Evolutionary conservation across 1,140 invertebrate genomes (phyloP), one percentile per base, ranked within the genome.

Genomic region (Macrobrachium rosenbergii): DNA sequence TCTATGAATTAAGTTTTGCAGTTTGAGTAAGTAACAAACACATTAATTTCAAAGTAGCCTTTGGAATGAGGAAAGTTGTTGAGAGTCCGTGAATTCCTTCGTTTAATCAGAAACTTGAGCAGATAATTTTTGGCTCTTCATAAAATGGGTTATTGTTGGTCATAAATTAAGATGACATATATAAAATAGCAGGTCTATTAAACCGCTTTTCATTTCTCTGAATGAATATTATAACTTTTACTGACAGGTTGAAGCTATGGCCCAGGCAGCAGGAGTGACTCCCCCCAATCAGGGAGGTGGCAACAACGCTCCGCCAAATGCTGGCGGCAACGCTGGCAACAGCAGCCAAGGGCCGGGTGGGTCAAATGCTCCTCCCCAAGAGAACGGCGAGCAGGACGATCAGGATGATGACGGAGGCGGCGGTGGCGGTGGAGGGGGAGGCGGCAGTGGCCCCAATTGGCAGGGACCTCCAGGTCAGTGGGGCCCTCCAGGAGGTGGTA

Each of bases 161-260:
- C 28, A 37, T 37, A n/a, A n/a, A n/a, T 37, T 37, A 1, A 37
- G 28, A 37, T 37, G 1, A 37, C 1, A 37, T 37, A 78, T 19
- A 58, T 78, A 23, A 79, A 45, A 52, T 59, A 10, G 58, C 19
- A 58, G n/a, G 8, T n/a, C 2, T 0, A 12, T 17, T n/a, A 60
- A 59, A 59, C 21, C 21, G 3, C n/a, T 59, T 12, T 2, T 60
- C 0, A 52, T 63, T 87, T 75, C 67, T 89, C 84, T 37, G 28
- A 37, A 37, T 3, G 28, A 37, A 37, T 37, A 2, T 37, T 37
- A 37, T 37, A 3, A 37, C 76, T 89, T 83, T 64, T 63, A n/a
- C n/a, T n/a, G n/a, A n/a, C n/a, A 92, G 92, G 92, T 93, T 69
- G 92, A 93, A 91, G 91, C 92, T 17, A 92, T 93, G 92, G 92